Evolutionary conservation across 1,140 invertebrate genomes (phyloP).

Genomic region (Melanaphis sacchari): DNA sequence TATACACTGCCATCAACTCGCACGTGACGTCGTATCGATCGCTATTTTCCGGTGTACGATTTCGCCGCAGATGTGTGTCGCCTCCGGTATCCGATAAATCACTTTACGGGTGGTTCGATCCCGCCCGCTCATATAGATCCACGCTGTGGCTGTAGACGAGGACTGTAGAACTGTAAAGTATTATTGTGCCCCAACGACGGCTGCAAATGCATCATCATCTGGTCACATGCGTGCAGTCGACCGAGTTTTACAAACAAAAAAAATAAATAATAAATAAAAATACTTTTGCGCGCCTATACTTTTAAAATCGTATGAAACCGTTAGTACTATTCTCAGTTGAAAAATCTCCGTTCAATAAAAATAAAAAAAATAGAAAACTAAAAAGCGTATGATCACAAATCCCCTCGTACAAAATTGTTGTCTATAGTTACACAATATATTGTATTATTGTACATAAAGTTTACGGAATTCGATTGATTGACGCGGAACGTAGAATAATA

Average conservation of each 20-base stretch:
- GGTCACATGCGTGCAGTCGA: neutral
- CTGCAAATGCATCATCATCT: neutral
- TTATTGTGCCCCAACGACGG: neutral
- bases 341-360: too few species aligned
- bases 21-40: slow-evolving; percentile 21
- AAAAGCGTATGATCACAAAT: too few species aligned
- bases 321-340: too few species aligned
- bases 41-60: slow-evolving; percentile 22
- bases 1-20: neutral
- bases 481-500: neutral
- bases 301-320: neutral
- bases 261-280: neutral
- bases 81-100: neutral
- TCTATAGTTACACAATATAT: neutral
- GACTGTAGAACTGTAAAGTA: too few species aligned
- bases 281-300: too few species aligned
- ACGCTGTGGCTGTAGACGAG: neutral
- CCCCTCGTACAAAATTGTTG: neutral
- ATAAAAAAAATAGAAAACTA: too few species aligned
- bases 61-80: neutral
- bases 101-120: slow-evolving; percentile 37
- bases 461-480: neutral
- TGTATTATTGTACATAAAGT: neutral
- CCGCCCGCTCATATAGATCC: neutral
- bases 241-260: neutral